Evolutionary conservation across 1,140 invertebrate genomes (phyloP), one percentile per base, ranked within the genome.

Genomic region (Pantala flavescens): DNA sequence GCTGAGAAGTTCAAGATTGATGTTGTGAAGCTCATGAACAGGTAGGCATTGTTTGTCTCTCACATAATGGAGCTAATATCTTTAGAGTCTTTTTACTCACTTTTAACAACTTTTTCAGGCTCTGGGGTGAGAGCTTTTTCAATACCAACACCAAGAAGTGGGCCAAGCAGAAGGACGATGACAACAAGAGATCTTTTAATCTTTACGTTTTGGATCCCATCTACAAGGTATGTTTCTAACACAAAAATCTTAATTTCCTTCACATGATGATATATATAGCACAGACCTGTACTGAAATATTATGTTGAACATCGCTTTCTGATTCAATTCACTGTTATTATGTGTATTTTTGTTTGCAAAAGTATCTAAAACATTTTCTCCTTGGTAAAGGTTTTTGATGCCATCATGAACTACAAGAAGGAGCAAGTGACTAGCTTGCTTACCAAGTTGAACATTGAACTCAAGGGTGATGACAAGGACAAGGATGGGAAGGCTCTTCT

Each of bases 101-200:
- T 19, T 19, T 21, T 63, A 63, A 14, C 24, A 55, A 1, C 23
- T 23, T 75, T 79, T 79, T 70, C 74, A 87, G 86, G 79, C 83
- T 96, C 23, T 99, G 93, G 93, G 98, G 98, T 82, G 97, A 99
- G 84, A 98, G 97, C 82, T 99, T 98, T 89, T 99, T 98, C 87
- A 98, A 98, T 78, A 86, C 92, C 71, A 93, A 93, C 81, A 97
- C 95, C 76, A 99, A 99, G 90, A 99, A 99, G 82, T 99, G 98
- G 98, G 87, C 91, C 24, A 98, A 97, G 82, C 89, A 91, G 80
- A 94, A 94, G 85, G 90, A 93, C 80, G 85, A 84, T 36, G 93
- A 95, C 77, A 95, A 96, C 87, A 96, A 96, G 82, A 90, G 98
- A 79, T 98, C 97, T 1, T 99, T 99, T 89, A 94, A 90, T 82